Percentiles rank a stretch among this genome's conserved stretches.
phyloP scores from a whole-genome alignment of 2,797 vertebrate species.

The Anableps anableps region DNA sequence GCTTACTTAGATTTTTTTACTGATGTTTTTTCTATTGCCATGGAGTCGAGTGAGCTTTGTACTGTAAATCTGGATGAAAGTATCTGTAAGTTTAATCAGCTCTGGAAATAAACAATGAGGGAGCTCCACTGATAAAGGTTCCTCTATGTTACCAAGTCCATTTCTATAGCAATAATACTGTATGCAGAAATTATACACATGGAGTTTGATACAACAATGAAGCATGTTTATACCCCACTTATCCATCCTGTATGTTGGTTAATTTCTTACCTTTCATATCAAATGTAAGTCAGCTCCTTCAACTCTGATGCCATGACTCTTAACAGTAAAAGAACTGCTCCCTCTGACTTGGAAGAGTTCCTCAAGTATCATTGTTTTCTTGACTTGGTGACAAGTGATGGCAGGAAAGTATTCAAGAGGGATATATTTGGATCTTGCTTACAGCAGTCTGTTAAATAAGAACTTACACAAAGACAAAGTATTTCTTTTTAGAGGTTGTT shows the following conservation, averaged over 20 bases:
- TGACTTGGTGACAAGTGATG: neutral
- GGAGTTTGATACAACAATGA: neutral
- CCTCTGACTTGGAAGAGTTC: neutral
- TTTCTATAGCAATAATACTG: neutral
- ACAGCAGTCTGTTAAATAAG: neutral
- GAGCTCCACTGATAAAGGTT: constrained; percentile 29
- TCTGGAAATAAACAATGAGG: constrained; percentile 51
- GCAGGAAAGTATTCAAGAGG: neutral
- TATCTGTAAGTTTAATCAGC: constrained; percentile 64
- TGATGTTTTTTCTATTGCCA: constrained; percentile 21
- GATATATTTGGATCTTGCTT: neutral
- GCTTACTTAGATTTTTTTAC: neutral
- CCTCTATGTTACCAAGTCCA: constrained; percentile 29
- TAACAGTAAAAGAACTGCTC: neutral
- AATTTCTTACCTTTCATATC: neutral
- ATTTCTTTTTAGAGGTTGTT: neutral
- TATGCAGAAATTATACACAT: neutral
- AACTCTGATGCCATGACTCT: neutral
- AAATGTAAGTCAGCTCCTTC: neutral
- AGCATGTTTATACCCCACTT: neutral
- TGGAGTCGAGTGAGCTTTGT: constrained; percentile 30
- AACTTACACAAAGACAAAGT: neutral
- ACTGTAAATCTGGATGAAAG: constrained; percentile 32
- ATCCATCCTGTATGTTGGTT: neutral
- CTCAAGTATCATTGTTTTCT: neutral